phyloP scores from a whole-genome alignment of 2,113 vertebrate genomes.

The Charina bottae region DNA sequence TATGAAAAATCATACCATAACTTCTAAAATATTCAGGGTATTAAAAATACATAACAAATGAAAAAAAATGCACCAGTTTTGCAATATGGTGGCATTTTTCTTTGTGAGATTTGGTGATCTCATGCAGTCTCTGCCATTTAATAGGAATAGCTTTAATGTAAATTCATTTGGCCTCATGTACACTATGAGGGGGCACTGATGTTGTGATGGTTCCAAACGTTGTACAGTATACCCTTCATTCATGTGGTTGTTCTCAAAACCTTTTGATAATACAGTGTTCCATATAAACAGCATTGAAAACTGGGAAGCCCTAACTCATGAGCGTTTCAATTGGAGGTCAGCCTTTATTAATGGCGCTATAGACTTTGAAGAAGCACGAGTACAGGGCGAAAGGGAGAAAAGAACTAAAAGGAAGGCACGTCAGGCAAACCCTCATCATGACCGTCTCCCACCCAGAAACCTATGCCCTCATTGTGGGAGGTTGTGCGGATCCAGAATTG shows the following conservation, averaged over 20 bases:
- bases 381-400: no score
- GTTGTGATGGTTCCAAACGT: background rate
- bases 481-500: no score
- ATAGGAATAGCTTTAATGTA: background rate
- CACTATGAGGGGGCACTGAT: background rate
- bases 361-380: no score
- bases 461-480: no score
- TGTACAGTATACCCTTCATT: background rate
- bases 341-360: no score
- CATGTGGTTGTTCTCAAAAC: background rate
- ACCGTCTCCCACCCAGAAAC: no score
- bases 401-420: no score
- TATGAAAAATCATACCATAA: background rate
- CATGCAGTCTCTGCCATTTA: background rate
- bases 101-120: background rate
- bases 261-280: background rate
- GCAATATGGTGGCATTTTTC: background rate
- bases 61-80: background rate
- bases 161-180: background rate
- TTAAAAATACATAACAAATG: background rate
- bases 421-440: no score
- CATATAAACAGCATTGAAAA: no score
- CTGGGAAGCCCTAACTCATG: no score
- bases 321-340: no score
- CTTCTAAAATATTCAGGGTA: background rate